These are phyloP conservation scores for Antheraea yamamai DNA, from an alignment of 2,888 invertebrate genomes.

Conservation along the genomic window DNA sequence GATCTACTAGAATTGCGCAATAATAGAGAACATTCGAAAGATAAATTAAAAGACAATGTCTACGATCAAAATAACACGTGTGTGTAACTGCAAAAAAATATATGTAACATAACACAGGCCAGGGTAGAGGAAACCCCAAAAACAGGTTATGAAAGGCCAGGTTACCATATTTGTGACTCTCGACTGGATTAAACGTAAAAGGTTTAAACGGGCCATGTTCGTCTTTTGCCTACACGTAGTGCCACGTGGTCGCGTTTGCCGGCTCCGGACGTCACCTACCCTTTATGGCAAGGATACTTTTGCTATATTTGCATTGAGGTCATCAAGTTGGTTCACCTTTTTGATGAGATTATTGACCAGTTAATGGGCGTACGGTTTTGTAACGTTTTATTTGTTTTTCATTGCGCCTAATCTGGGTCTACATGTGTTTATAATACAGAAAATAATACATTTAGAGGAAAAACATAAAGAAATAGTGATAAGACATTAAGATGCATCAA, in stretches of 20 bases:
- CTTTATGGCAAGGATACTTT: conserved; percentile 65
- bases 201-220: conserved; percentile 73
- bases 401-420: background rate
- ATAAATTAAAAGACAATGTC: background rate
- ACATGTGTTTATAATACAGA: background rate
- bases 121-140: conserved; percentile 79
- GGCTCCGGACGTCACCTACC: conserved; percentile 64
- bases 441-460: background rate
- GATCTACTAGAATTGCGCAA: background rate
- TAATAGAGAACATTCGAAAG: background rate
- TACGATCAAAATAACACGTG: conserved; percentile 7
- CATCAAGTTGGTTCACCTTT: conserved; percentile 60
- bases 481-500: background rate
- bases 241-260: conserved; percentile 53
- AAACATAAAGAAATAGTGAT: background rate
- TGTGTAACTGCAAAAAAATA: conserved; percentile 33
- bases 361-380: conserved; percentile 10
- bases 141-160: conserved; percentile 79
- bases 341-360: conserved; percentile 21
- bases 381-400: background rate
- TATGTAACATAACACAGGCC: conserved; percentile 55
- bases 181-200: conserved; percentile 81
- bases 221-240: conserved; percentile 64
- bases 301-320: conserved; percentile 61
- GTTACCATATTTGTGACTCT: conserved; percentile 74